Evolutionary conservation across 2,888 invertebrate species (phyloP), one percentile per base, ranked within the genome.

Genomic region (Cryptus viduatorius): DNA sequence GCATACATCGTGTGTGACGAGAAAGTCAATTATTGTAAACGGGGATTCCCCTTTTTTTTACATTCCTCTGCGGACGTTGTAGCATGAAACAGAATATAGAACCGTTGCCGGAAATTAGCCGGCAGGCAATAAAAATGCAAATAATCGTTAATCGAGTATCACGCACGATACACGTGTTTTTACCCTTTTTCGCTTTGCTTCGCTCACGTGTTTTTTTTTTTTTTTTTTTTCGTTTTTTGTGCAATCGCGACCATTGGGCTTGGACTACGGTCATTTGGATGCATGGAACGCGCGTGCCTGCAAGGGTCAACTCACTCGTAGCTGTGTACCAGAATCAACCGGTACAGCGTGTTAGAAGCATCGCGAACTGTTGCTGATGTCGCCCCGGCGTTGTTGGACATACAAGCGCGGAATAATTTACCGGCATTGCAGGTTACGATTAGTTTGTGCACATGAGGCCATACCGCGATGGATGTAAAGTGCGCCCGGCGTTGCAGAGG

Each of bases 361-460:
- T 83, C 86, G 88, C 87, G 87, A 76, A 71, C 87, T 89, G 87
- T 80, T 88, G 89, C 90, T 87, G 88, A 89, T 89, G 89, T 88
- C 87, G 87, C 71, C 31, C 88, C 89, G 90, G 87, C 24, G 10
- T 86, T 79, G 84, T 82, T 67, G 83, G 65, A 71, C 48, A 67
- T 88, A 90, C 90, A 90, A 88, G 88, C 88, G 86, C 87, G 85
- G 88, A 89, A 90, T 90, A 90, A 91, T 91, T 91, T 90, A 91
- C 89, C 89, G 88, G 86, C 86, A 71, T 69, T 75, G 75, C 77
- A 68, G 44, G 85, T 86, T 87, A 88, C 89, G 90, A 90, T 89
- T 91, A 91, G 90, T 90, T 90, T 90, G 89, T 87, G 88, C 14
- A 24, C 89, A 90, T 89, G 90, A 90, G 89, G 87, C 89, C 88